phyloP scores from a whole-genome alignment of 2,797 vertebrate genomes.

The Poeciliopsis paucimaculata region DNA sequence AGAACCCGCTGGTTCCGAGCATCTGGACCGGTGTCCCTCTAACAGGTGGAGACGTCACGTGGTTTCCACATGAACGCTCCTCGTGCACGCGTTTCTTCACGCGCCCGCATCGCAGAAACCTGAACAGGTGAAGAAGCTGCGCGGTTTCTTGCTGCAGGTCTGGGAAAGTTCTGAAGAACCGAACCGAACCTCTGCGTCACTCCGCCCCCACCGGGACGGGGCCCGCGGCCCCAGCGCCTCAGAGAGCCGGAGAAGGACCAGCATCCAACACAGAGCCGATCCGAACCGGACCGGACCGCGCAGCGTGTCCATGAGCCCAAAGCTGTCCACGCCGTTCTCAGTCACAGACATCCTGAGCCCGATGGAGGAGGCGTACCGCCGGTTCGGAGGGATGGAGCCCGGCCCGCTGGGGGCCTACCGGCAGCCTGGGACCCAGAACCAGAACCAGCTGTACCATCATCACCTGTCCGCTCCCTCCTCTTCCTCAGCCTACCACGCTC shows the following conservation, averaged over 20 bases:
- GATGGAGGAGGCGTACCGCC: constrained; percentile 93
- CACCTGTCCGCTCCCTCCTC: constrained; percentile 50
- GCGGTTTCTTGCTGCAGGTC: too few species aligned
- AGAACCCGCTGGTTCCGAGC: not conserved
- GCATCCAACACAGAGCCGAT: constrained; percentile 29
- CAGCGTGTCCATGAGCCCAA: constrained; percentile 97
- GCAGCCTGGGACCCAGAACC: constrained; percentile 73
- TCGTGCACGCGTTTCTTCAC: too few species aligned
- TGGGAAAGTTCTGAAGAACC: not conserved
- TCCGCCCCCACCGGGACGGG: constrained; percentile 82
- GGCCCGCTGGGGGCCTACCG: constrained; percentile 82
- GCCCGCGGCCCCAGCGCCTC: constrained; percentile 69
- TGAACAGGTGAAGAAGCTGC: too few species aligned
- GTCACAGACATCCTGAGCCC: constrained; percentile 93
- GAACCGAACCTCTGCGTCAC: constrained; percentile 60
- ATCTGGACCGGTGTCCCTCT: too few species aligned
- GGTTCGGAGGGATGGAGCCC: constrained; percentile 85
- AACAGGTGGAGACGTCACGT: too few species aligned
- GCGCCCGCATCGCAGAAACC: too few species aligned
- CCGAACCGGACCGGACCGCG: constrained; percentile 20
- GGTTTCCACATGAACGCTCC: too few species aligned
- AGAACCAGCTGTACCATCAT: constrained; percentile 60
- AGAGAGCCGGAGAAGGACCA: constrained; percentile 57
- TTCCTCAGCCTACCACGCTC: constrained; percentile 81
- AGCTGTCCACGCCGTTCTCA: constrained; percentile 95